Percentiles rank a stretch among this genome's conserved stretches.
Evolutionary conservation across 1,140 invertebrate genomes (phyloP).

Genomic region (Ceratosolen solmsi): DNA sequence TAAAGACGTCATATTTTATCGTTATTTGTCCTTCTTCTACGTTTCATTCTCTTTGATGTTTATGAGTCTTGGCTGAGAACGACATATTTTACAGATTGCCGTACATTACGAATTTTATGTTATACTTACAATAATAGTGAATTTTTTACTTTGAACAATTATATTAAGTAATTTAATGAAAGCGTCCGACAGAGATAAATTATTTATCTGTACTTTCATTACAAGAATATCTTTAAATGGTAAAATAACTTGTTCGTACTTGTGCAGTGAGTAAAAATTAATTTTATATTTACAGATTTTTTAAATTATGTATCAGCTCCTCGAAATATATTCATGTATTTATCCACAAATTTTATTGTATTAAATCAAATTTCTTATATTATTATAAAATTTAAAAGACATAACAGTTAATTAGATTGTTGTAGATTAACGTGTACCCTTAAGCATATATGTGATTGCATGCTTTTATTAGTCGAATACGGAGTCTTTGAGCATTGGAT

Average conservation of each 20-base stretch:
- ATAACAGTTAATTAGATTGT: no score
- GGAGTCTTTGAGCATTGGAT: background rate
- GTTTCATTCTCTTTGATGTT: constrained; percentile 43
- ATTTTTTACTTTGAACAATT: constrained; percentile 39
- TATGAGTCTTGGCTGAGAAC: constrained; percentile 31
- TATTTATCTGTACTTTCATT: constrained; percentile 8
- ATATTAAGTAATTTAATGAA: constrained; percentile 47
- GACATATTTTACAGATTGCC: constrained; percentile 36
- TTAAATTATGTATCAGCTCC: background rate
- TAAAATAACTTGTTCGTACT: constrained; percentile 21
- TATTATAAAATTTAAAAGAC: no score
- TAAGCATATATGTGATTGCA: background rate
- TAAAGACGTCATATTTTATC: constrained; percentile 41
- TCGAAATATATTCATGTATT: background rate
- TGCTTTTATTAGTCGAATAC: background rate
- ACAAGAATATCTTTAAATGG: background rate
- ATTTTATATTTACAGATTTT: constrained; percentile 6
- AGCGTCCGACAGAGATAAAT: constrained; percentile 11
- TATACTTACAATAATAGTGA: constrained; percentile 37
- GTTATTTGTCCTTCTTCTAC: constrained; percentile 44
- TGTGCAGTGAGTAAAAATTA: background rate
- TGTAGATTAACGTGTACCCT: no score
- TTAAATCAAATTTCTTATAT: no score
- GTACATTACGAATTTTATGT: constrained; percentile 44
- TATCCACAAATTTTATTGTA: background rate